Evolutionary conservation across 2,797 vertebrate species (phyloP).

Genomic region (Spinus olivaceus): DNA sequence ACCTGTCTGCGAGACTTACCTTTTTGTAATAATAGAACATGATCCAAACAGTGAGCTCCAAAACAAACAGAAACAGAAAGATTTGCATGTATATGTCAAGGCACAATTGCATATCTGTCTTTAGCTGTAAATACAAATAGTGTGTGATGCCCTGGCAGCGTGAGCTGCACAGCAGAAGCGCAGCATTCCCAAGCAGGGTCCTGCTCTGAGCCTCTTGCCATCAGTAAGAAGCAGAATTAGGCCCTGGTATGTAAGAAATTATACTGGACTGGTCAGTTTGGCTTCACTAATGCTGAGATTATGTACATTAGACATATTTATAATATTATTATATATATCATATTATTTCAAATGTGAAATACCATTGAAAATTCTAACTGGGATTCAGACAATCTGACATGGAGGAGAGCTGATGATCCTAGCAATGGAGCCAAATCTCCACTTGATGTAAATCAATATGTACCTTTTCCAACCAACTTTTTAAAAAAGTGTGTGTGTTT

Average conservation of each 20-base stretch:
- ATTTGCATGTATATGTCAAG: not conserved
- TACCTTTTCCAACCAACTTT: not conserved
- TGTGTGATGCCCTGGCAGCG: not conserved
- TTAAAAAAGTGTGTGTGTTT: not conserved
- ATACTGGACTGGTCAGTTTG: not conserved
- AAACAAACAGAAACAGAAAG: not conserved
- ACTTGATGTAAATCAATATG: not conserved
- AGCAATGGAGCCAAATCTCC: not conserved
- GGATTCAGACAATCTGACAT: not conserved
- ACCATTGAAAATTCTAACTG: not conserved
- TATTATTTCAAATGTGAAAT: not conserved
- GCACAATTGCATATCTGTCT: not conserved
- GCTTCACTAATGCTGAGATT: not conserved
- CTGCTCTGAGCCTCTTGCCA: not conserved
- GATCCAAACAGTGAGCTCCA: not conserved
- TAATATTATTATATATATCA: not conserved
- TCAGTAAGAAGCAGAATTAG: not conserved
- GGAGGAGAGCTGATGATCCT: not conserved
- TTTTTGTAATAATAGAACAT: not conserved
- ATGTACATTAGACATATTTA: not conserved
- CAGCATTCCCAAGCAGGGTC: not conserved
- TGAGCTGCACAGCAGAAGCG: not conserved
- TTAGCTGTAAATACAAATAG: not conserved
- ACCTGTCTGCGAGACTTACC: not conserved
- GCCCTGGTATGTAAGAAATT: not conserved